Percentiles rank a stretch among this genome's conserved stretches.
Evolutionary conservation across 2,888 invertebrate species (phyloP).

Genomic region (Drosophila peninsularis): DNA sequence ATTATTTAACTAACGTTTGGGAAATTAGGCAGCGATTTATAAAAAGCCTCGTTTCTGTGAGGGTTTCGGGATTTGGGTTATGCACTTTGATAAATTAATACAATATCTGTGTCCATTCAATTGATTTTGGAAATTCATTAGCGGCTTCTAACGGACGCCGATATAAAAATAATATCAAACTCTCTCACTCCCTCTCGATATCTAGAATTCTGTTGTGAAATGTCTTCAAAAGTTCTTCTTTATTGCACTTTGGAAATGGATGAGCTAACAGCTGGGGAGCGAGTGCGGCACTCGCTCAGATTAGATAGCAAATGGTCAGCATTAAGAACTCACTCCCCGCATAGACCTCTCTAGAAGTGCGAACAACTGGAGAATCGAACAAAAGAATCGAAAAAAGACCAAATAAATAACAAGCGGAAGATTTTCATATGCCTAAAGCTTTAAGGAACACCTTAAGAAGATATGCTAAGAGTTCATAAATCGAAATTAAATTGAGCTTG

Average conservation of each 20-base stretch:
- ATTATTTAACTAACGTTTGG: slow-evolving; percentile 71
- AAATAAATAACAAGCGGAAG: slow-evolving; percentile 2
- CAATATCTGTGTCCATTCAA: slow-evolving; percentile 71
- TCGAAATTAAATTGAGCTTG: neutral
- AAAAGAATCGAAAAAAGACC: slow-evolving; percentile 21
- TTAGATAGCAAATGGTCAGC: slow-evolving; percentile 70
- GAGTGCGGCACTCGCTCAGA: slow-evolving; percentile 70
- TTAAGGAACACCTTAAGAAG: slow-evolving; percentile 27
- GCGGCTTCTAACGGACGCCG: slow-evolving; percentile 60
- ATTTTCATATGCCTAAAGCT: slow-evolving; percentile 32
- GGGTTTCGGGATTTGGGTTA: slow-evolving; percentile 11
- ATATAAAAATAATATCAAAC: slow-evolving; percentile 43
- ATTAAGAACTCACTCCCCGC: slow-evolving; percentile 10
- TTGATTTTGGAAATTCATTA: slow-evolving; percentile 77
- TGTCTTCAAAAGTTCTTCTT: slow-evolving; percentile 50
- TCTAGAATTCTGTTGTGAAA: slow-evolving; percentile 48
- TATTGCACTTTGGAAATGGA: slow-evolving; percentile 75
- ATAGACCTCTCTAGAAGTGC: slow-evolving; percentile 39
- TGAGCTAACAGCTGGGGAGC: slow-evolving; percentile 78
- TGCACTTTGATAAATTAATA: slow-evolving; percentile 78
- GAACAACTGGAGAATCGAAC: slow-evolving; percentile 37
- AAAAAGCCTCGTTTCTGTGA: slow-evolving; percentile 41
- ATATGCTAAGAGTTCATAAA: slow-evolving; percentile 18
- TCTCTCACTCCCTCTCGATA: neutral
- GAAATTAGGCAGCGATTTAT: slow-evolving; percentile 81